These are phyloP conservation scores for Atherinosoma microstoma DNA, from an alignment of 2,797 vertebrate genomes.

Conservation along the genomic window DNA sequence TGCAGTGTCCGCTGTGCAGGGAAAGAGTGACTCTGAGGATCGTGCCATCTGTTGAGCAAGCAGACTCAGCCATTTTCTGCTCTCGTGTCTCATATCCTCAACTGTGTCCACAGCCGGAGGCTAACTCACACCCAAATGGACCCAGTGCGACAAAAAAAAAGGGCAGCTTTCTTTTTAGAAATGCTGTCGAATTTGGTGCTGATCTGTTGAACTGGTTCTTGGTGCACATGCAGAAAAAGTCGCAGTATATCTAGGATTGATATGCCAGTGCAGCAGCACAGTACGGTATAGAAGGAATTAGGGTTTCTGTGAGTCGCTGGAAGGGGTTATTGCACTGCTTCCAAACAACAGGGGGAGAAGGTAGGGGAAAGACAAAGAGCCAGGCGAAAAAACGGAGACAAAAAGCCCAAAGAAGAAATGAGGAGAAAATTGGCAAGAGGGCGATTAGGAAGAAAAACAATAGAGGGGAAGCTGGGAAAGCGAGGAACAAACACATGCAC, in stretches of 20 bases:
- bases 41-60: slow-evolving; percentile 79
- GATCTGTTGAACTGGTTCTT: slow-evolving; percentile 31
- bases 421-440: slow-evolving; percentile 60
- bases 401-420: slow-evolving; percentile 46
- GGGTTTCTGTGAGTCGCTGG: slow-evolving; percentile 44
- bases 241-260: slow-evolving; percentile 44
- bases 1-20: slow-evolving; percentile 47
- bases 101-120: slow-evolving; percentile 60
- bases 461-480: slow-evolving; percentile 34
- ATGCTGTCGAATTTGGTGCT: slow-evolving; percentile 21
- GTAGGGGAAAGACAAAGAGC: slow-evolving; percentile 41
- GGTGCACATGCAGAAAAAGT: slow-evolving; percentile 33
- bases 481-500: slow-evolving; percentile 44
- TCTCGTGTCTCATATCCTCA: slow-evolving; percentile 60
- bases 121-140: slow-evolving; percentile 56
- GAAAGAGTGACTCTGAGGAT: slow-evolving; percentile 66
- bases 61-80: slow-evolving; percentile 78
- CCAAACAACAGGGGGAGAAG: slow-evolving; percentile 47
- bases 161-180: slow-evolving; percentile 49
- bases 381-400: slow-evolving; percentile 20
- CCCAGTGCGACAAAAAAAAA: slow-evolving; percentile 53
- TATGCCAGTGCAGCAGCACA: slow-evolving; percentile 49
- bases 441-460: slow-evolving; percentile 60
- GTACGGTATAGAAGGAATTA: slow-evolving; percentile 52
- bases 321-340: slow-evolving; percentile 51